phyloP scores from a whole-genome alignment of 2,113 vertebrate genomes.

The Aptenodytes forsteri region DNA sequence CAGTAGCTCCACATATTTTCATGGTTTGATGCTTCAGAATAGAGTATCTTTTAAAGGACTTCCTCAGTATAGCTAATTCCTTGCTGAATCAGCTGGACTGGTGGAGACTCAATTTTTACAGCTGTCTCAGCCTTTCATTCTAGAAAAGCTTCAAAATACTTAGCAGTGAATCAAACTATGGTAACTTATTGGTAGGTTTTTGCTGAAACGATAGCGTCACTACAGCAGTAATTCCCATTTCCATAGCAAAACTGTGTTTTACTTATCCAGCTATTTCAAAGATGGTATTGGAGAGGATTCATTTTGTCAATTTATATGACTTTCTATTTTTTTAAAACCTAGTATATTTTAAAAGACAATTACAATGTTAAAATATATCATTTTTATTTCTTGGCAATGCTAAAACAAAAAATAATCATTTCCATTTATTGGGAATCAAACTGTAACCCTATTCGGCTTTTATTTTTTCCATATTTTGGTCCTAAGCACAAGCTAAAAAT shows the following conservation, averaged over 20 bases:
- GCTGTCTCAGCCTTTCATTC: conserved; percentile 57
- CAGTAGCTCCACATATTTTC: conserved; percentile 41
- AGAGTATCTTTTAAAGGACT: conserved; percentile 19
- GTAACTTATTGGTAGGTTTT: conserved; percentile 50
- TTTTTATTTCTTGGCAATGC: neutral
- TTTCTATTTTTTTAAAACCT: neutral
- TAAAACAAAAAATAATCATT: conserved; percentile 17
- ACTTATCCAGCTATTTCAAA: conserved; percentile 67
- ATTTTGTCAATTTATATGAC: conserved; percentile 26
- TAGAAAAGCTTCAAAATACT: conserved; percentile 58
- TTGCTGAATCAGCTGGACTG: conserved; percentile 36
- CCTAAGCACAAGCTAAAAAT: conserved; percentile 20
- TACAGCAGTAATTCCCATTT: conserved; percentile 62
- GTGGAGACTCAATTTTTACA: conserved; percentile 53
- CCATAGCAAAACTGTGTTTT: conserved; percentile 51
- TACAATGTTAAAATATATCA: neutral
- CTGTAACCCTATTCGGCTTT: neutral
- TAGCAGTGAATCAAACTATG: conserved; percentile 42
- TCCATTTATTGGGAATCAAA: conserved; percentile 39
- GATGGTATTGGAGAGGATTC: neutral
- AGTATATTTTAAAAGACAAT: conserved; percentile 27
- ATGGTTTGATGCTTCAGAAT: conserved; percentile 39
- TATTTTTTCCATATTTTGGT: neutral
- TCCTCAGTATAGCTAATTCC: conserved; percentile 32
- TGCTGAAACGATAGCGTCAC: conserved; percentile 20